Conservation (phyloP, 2,113 vertebrate species). For the Herpetotheres cachinnans region DNA sequence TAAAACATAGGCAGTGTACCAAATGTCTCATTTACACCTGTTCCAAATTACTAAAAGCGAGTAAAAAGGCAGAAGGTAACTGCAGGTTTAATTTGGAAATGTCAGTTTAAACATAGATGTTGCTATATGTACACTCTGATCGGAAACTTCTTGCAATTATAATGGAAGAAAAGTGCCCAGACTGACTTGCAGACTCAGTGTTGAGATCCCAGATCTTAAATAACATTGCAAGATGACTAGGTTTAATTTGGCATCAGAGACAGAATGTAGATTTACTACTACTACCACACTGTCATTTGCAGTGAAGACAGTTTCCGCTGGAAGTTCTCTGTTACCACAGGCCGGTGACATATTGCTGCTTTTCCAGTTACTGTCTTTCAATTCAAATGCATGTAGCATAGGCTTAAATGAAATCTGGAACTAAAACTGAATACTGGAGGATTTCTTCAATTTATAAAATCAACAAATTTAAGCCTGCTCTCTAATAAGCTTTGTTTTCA, state of each 20-base stretch:
- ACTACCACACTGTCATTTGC: not conserved
- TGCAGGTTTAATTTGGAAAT: not conserved
- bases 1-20: not conserved
- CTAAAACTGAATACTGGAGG: not conserved
- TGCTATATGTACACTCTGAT: not conserved
- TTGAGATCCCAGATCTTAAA: not conserved
- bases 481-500: not conserved
- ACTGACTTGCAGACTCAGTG: not conserved
- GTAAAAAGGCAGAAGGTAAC: not conserved
- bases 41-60: not conserved
- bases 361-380: not conserved
- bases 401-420: not conserved
- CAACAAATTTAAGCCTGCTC: not conserved
- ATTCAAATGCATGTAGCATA: fast-evolving
- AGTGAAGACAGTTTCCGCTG: not conserved
- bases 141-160: not conserved
- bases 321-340: not conserved
- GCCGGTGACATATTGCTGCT: not conserved
- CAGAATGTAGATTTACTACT: not conserved
- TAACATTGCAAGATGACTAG: not conserved
- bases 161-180: not conserved
- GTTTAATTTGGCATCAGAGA: not conserved
- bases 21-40: not conserved
- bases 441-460: not conserved
- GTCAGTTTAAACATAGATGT: not conserved